Evolutionary conservation across 2,888 invertebrate genomes (phyloP).

Genomic region (Hartigia nigra): DNA sequence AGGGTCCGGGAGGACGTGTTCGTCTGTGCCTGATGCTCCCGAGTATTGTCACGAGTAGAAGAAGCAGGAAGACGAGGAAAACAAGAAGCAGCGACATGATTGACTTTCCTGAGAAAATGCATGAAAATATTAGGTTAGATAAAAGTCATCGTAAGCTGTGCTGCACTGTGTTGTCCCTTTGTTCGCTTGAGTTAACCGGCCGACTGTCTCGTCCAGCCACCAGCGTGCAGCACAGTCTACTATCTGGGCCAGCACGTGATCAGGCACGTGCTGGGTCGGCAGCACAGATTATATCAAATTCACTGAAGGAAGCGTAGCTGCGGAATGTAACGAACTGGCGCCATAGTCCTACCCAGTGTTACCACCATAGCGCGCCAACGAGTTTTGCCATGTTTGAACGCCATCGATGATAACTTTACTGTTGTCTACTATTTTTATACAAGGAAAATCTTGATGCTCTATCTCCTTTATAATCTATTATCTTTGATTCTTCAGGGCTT

Average conservation of each 20-base stretch:
- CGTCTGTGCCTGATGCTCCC: conserved; percentile 64
- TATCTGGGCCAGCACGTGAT: conserved; percentile 37
- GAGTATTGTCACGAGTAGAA: conserved; percentile 42
- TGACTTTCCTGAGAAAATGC: conserved; percentile 37
- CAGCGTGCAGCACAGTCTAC: neutral
- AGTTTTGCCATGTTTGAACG: neutral
- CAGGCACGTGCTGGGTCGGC: conserved; percentile 27
- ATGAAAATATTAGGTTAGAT: neutral
- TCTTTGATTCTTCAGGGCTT: too few relatives aligned
- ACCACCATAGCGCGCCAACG: neutral
- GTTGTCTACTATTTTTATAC: neutral
- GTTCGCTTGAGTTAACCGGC: neutral
- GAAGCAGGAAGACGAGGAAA: conserved; percentile 53
- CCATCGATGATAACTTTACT: neutral
- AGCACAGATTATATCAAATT: neutral
- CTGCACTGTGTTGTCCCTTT: neutral
- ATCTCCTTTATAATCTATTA: neutral
- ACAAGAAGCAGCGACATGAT: conserved; percentile 8
- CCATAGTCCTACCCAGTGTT: neutral
- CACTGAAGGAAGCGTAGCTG: neutral
- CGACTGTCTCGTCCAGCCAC: neutral
- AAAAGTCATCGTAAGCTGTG: neutral
- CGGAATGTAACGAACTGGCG: neutral
- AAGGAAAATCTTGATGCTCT: neutral
- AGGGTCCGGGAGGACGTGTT: conserved; percentile 79